Base-by-base conservation (phyloP, 2,797 vertebrate species). In the Epinephelus coioides region DNA sequence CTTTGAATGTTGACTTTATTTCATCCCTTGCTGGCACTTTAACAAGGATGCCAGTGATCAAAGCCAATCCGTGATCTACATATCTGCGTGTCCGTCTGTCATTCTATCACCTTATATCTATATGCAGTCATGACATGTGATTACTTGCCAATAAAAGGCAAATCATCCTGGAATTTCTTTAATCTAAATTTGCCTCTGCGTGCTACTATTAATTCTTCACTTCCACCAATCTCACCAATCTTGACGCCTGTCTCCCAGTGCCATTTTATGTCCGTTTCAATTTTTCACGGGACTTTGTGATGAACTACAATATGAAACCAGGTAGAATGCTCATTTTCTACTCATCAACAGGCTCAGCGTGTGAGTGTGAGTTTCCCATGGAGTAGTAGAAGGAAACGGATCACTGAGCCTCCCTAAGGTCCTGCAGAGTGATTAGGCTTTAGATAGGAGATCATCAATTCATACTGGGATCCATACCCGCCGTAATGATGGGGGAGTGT, bases 371-470 rank as follows among this genome's bases (percentile, higher is more conserved):
- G 82, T 73, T 86, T 92, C 90, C 92, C 55, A 82, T 13, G 43
- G 91, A 79, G 90, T 69, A 34, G 67, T 71, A 55, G 88, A 90
- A 73, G 89, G 90, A 93, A 95, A 95, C 91, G 85, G 91, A 94
- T 94, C 88, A 88, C 89, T 73, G 91, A 76, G 81, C 73, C 87
- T 92, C 92, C 93, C 94, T 87, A 69, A 93, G 94, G 93, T 94
- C 91, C 92, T 83, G 90, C 88, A 66, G 91, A 92, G 91, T 92
- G 94, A 94, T 92, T 92, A 94, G 92, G 86, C 88, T 93, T 90
- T 88, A 91, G 93, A 95, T 94, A 86, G 92, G 87, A 92, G 91
- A 94, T 94, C 93, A 94, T 94, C 94, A 95, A 95, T 94, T 95
- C 94, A 93, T 92, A 93, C 88, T 88, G 80, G 86, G 93, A 94